Evolutionary conservation across 2,113 vertebrate species (phyloP).

Genomic region (Dissostichus mawsoni): DNA sequence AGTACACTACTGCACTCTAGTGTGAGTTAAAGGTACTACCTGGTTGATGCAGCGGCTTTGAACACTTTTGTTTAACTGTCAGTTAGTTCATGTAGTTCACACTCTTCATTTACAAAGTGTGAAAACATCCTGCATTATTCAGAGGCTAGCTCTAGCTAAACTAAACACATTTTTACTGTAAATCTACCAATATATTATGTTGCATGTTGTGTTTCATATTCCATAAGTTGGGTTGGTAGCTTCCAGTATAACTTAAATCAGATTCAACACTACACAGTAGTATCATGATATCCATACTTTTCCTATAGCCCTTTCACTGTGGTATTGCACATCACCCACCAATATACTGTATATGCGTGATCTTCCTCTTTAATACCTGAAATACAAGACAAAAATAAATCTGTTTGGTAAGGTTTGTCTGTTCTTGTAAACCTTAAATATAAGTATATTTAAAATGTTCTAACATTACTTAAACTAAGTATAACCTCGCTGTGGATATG

Average conservation of each 20-base stretch:
- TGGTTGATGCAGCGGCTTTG: background rate
- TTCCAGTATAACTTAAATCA: no score
- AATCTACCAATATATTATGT: background rate
- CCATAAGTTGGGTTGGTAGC: background rate
- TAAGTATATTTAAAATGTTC: no score
- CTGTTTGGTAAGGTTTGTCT: background rate
- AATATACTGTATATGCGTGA: no score
- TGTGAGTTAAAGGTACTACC: conserved; percentile 3
- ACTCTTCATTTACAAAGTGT: background rate
- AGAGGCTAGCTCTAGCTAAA: background rate
- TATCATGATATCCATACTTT: no score
- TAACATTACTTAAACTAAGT: no score
- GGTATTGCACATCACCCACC: no score
- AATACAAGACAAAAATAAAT: no score
- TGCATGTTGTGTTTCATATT: background rate
- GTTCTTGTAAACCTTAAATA: no score
- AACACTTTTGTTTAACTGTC: no score
- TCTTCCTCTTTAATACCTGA: background rate
- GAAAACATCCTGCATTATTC: background rate
- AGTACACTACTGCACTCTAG: conserved; percentile 12
- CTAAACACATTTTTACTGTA: background rate
- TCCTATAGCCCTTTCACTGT: no score
- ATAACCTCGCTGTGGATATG: background rate
- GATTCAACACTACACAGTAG: no score
- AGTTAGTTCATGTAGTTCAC: background rate